Evolutionary conservation across 1,140 invertebrate genomes (phyloP).

Genomic region (Melitaea cinxia): DNA sequence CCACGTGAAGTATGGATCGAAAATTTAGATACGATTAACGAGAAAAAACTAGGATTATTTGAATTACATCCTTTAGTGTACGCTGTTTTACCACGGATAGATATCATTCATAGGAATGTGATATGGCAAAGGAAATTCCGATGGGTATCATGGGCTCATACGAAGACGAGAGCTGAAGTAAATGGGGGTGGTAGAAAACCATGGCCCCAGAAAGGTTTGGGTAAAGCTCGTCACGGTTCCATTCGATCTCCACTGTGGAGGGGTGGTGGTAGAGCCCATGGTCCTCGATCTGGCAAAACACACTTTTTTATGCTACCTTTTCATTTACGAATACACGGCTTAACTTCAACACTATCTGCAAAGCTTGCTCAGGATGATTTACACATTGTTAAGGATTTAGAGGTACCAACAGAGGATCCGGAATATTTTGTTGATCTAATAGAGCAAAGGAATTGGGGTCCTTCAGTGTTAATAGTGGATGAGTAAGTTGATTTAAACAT

Average conservation of each 20-base stretch:
- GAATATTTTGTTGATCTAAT: slow-evolving; percentile 91
- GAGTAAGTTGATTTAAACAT: slow-evolving; percentile 84
- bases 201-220: slow-evolving; percentile 97
- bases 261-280: slow-evolving; percentile 92
- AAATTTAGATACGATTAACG: slow-evolving; percentile 90
- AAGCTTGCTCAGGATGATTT: slow-evolving; percentile 98
- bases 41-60: slow-evolving; percentile 91
- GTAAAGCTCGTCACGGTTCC: slow-evolving; percentile 94
- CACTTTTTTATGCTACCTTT: slow-evolving; percentile 97
- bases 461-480: slow-evolving; percentile 97
- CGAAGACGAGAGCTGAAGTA: slow-evolving; percentile 91
- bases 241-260: slow-evolving; percentile 93
- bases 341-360: slow-evolving; percentile 91
- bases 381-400: slow-evolving; percentile 93
- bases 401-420: slow-evolving; percentile 92
- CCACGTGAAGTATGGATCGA: slow-evolving; percentile 95
- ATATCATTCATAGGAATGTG: slow-evolving; percentile 94
- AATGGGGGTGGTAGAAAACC: slow-evolving; percentile 94
- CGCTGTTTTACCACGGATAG: slow-evolving; percentile 91
- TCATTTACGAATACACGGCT: slow-evolving; percentile 87
- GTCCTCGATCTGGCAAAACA: slow-evolving; percentile 93
- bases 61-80: slow-evolving; percentile 95
- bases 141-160: slow-evolving; percentile 88
- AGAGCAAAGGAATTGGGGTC: slow-evolving; percentile 94
- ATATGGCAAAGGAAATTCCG: slow-evolving; percentile 94